Evolutionary conservation across 2,888 invertebrate genomes (phyloP).

Genomic region (Amitus sp.): DNA sequence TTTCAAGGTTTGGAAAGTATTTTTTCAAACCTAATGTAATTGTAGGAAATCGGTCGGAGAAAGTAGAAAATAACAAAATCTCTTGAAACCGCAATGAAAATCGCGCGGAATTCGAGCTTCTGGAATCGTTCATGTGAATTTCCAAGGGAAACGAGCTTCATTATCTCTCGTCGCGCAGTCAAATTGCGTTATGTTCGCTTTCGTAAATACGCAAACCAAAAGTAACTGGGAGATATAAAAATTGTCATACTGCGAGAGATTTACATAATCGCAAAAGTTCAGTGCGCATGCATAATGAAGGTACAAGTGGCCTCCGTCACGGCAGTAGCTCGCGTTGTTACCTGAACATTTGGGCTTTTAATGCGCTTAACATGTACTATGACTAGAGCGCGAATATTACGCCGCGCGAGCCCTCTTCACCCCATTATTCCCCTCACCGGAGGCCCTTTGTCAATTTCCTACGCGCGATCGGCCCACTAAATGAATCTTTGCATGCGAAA

Average conservation of each 20-base stretch:
- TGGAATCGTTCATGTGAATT: too few species aligned
- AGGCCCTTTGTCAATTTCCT: constrained; percentile 15
- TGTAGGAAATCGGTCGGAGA: too few species aligned
- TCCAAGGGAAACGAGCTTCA: too few species aligned
- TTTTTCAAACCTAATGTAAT: background rate
- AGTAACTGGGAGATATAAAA: background rate
- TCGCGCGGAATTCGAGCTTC: too few species aligned
- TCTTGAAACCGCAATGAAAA: too few species aligned
- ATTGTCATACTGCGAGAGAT: constrained; percentile 12
- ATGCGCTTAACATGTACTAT: constrained; percentile 30
- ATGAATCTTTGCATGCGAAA: background rate
- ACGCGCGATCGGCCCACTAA: background rate
- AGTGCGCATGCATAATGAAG: constrained; percentile 35
- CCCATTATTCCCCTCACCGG: constrained; percentile 24
- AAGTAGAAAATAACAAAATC: too few species aligned
- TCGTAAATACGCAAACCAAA: background rate
- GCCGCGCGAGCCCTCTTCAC: too few species aligned
- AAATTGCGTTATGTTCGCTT: background rate
- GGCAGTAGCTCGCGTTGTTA: constrained; percentile 26
- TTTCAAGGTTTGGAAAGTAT: too few species aligned
- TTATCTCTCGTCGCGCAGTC: background rate
- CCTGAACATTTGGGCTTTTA: constrained; percentile 53
- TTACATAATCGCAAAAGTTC: constrained; percentile 24
- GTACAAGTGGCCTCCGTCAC: constrained; percentile 27
- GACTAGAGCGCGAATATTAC: constrained; percentile 1